Evolutionary conservation across 2,113 vertebrate species (phyloP), one percentile per base, ranked within the genome.

Genomic region (Oreocharis arfaki): DNA sequence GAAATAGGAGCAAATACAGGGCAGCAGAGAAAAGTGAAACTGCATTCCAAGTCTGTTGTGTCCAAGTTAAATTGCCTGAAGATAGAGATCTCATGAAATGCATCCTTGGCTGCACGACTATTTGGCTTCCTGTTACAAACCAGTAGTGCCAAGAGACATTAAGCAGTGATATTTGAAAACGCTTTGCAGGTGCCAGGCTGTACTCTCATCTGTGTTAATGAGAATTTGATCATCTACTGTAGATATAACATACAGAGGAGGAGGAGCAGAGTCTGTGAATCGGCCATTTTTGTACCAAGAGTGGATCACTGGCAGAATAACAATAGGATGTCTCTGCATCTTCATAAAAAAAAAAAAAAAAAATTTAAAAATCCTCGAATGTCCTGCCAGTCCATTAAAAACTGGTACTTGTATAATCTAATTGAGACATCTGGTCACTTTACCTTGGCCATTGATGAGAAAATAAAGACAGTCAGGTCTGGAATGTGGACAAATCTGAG

Each of bases 81-180:
- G 94, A 95, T 82, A 92, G 94, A 97, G 85, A 87, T 90, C 89
- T 96, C 89, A 65, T 71, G 39, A 50, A 95, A 89, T 42, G 61
- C 33, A 87, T 93, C 79, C 49, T 95, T 97, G 94, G 96, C 92
- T 97, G 74, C 23, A 55, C 39, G 42, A 63, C 81, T 70, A 16
- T 77, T 96, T 97, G 93, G 95, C 83, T 95, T 91, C 90, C 74
- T 91, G 30, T 84, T 84, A 67, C 65, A 80, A 69, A 52, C 39
- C 88, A 92, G 64, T 89, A 71, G 26, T 90, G 95, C 95, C 94
- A 97, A 94, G 88, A 96, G 81, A 90, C 81, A 91, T 97, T 97
- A 97, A 96, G 57, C 95, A 96, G 96, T 87, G 87, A 90, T 87
- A 95, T 97, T 96, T 95, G 95, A 98, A 96, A 93, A 87, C 59